Evolutionary conservation across 2,113 vertebrate genomes (phyloP).

Genomic region (Onychostruthus taczanowskii): DNA sequence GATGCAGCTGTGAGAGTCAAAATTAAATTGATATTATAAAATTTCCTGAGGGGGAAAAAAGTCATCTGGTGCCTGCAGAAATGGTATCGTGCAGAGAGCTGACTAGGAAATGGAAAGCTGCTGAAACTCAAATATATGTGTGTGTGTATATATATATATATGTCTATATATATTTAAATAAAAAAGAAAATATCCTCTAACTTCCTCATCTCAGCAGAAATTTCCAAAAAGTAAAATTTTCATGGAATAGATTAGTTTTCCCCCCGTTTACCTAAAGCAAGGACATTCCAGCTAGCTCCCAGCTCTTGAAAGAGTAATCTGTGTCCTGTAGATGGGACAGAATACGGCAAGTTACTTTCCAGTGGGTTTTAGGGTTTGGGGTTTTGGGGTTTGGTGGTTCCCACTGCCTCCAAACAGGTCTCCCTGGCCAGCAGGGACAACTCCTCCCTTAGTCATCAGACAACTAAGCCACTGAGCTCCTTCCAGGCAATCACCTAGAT

Average conservation of each 20-base stretch:
- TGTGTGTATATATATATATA: neutral
- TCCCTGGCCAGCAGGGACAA: neutral
- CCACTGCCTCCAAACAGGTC: neutral
- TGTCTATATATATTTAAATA: neutral
- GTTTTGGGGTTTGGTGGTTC: neutral
- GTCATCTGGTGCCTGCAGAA: slow-evolving; percentile 27
- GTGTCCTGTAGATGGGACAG: neutral
- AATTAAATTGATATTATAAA: slow-evolving; percentile 57
- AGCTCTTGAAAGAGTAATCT: neutral
- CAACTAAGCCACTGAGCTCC: neutral
- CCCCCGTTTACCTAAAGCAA: neutral
- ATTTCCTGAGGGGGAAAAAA: slow-evolving; percentile 15
- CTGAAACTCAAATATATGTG: neutral
- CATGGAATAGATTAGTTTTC: neutral
- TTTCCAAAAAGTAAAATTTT: neutral
- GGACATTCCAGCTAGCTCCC: neutral
- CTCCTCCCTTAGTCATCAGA: neutral
- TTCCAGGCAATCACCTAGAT: neutral
- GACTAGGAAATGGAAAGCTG: neutral
- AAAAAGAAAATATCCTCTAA: neutral
- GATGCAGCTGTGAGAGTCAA: slow-evolving; percentile 50
- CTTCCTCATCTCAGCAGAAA: neutral
- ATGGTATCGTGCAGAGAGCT: neutral
- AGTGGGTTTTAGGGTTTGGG: neutral
- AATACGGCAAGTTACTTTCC: neutral